phyloP scores from a whole-genome alignment of 2,797 vertebrate genomes.

The Halcyon smyrnensis region DNA sequence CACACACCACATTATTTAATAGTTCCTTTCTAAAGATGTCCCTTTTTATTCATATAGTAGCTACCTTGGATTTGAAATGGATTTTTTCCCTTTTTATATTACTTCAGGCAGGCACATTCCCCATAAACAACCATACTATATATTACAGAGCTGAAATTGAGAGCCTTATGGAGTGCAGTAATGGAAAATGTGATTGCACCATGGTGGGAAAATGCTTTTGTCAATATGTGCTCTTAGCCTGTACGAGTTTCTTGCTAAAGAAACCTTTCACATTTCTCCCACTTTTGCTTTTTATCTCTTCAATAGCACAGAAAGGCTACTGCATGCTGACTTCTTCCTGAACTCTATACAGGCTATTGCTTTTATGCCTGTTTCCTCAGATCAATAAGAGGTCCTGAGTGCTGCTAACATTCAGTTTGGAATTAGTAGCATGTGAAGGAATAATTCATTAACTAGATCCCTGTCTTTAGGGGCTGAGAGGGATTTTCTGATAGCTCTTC shows the following conservation, averaged over 20 bases:
- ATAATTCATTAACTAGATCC: conserved; percentile 14
- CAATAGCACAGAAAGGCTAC: conserved; percentile 40
- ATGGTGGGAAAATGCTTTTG: conserved; percentile 55
- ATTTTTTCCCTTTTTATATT: conserved; percentile 10
- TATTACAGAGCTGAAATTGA: conserved; percentile 40
- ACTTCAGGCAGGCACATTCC: conserved; percentile 18
- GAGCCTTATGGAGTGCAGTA: conserved; percentile 49
- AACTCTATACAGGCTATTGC: conserved; percentile 32
- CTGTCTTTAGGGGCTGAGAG: background rate
- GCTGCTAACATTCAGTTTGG: background rate
- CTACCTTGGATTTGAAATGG: conserved; percentile 34
- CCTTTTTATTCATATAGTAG: background rate
- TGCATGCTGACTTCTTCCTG: conserved; percentile 4
- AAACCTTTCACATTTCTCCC: conserved; percentile 17
- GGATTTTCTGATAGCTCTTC: background rate
- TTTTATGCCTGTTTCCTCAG: conserved; percentile 10
- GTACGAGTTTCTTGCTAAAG: conserved; percentile 33
- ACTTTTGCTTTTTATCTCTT: conserved; percentile 28
- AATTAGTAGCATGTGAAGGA: background rate
- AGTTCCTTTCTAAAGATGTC: background rate
- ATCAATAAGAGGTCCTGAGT: background rate
- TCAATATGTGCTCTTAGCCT: conserved; percentile 24
- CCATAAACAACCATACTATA: conserved; percentile 40
- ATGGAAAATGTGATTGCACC: conserved; percentile 67
- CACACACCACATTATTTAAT: background rate